These are phyloP conservation scores for Drosophila paracracens DNA, from an alignment of 2,888 invertebrate species.

Conservation along the genomic window DNA sequence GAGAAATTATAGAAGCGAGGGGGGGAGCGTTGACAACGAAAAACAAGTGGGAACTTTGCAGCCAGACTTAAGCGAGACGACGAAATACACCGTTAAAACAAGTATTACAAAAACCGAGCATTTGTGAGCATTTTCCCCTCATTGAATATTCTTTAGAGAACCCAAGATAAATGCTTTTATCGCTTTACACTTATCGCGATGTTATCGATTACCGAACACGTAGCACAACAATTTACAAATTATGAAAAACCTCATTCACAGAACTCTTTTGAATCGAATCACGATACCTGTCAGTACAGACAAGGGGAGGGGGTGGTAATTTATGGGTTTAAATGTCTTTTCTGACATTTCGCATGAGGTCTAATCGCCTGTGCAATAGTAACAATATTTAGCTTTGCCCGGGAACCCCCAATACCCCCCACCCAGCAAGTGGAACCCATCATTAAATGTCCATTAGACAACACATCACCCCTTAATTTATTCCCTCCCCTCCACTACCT, in stretches of 20 bases:
- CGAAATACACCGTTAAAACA: neutral
- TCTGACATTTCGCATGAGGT: constrained; percentile 64
- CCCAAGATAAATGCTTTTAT: neutral
- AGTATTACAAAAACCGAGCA: neutral
- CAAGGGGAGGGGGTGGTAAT: neutral
- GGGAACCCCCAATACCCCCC: neutral
- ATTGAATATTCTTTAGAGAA: no score
- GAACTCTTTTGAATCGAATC: neutral
- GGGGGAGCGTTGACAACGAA: neutral
- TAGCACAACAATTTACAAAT: neutral
- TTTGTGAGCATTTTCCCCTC: neutral
- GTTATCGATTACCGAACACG: neutral
- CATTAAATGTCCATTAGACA: constrained; percentile 58
- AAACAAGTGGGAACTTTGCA: neutral
- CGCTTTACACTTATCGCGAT: neutral
- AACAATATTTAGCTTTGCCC: constrained; percentile 23
- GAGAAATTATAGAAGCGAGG: neutral
- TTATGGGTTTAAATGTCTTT: constrained; percentile 17
- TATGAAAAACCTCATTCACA: neutral
- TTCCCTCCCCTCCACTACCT: neutral
- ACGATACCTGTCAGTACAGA: neutral
- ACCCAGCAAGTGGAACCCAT: constrained; percentile 23
- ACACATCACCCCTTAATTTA: neutral
- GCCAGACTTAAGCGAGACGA: neutral
- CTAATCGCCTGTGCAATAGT: constrained; percentile 60